Evolutionary conservation across 2,888 invertebrate species (phyloP), one percentile per base, ranked within the genome.

Genomic region (Drosophila meridionalis): DNA sequence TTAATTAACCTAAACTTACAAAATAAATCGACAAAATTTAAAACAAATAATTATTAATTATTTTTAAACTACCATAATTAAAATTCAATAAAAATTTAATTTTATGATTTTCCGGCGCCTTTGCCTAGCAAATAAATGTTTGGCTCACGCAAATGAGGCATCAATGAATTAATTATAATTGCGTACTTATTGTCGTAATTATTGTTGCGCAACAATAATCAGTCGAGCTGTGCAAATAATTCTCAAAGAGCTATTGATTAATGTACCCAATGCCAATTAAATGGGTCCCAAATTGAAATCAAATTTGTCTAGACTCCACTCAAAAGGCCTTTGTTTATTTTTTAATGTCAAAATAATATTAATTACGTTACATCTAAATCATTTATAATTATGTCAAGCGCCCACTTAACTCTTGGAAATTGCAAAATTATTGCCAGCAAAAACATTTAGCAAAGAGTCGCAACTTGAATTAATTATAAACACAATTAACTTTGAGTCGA

Each of bases 221-320:
- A 67, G 48, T 57, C 62, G 52, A 45, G 48, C 9, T 59, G 57
- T 62, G 36, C 28, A 42, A 56, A 56, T 69, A 76, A 63, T 57
- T 66, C 58, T 64, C 55, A 64, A 65, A 69, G 57, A 50, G 62
- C 66, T 69, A 72, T 74, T 90, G 72, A 85, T 90, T 85, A 85
- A 85, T 84, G 82, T 63, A 53, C 26, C 50, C 47, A 45, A 45
- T 53, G 71, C 34, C 63, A 84, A 82, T 87, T 81, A 79, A 82
- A 82, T 73, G 59, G 73, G 73, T 71, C 57, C 69, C 53, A 1
- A 63, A 63, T 47, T 65, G 30, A 69, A 50, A 43, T 34, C 0
- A 48, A 55, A 68, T 69, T 67, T 55, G 43, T 45, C 48, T 38
- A 52, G 56, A 57, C 58, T 28, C 30, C 7, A 61, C 30, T 20